Evolutionary conservation across 2,797 vertebrate genomes (phyloP).

Genomic region (Syncerus caffer): DNA sequence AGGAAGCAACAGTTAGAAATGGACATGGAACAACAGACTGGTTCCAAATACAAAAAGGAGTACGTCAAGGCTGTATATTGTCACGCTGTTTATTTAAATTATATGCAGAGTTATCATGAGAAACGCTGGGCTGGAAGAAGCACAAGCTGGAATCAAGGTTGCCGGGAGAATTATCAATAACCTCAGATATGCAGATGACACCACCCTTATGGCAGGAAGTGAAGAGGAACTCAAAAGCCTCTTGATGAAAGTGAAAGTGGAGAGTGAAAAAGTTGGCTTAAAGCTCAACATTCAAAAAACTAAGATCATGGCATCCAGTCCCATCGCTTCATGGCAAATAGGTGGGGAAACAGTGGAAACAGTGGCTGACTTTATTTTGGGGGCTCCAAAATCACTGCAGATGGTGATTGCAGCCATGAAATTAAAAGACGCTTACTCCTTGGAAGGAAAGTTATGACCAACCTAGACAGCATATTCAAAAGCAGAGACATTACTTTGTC

Average conservation of each 20-base stretch:
- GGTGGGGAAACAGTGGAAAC: not conserved
- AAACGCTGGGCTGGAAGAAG: not conserved
- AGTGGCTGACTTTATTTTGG: not conserved
- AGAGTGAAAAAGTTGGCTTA: not conserved
- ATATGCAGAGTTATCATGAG: no score
- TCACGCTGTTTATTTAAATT: no score
- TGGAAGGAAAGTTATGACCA: not conserved
- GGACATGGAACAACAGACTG: no score
- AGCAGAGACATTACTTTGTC: not conserved
- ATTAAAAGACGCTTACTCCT: not conserved
- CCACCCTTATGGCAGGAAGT: not conserved
- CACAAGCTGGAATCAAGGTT: not conserved
- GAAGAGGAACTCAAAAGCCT: not conserved
- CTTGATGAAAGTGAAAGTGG: not conserved
- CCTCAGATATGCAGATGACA: not conserved
- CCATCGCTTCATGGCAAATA: not conserved
- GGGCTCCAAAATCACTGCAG: not conserved
- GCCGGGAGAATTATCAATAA: fast-evolving
- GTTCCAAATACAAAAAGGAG: no score
- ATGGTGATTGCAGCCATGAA: not conserved
- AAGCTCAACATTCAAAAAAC: not conserved
- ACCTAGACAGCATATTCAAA: not conserved
- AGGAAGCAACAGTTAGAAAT: not conserved
- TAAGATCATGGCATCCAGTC: not conserved
- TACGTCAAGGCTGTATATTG: no score